Evolutionary conservation across 2,888 invertebrate species (phyloP).

Genomic region (Ectemnius continuus): DNA sequence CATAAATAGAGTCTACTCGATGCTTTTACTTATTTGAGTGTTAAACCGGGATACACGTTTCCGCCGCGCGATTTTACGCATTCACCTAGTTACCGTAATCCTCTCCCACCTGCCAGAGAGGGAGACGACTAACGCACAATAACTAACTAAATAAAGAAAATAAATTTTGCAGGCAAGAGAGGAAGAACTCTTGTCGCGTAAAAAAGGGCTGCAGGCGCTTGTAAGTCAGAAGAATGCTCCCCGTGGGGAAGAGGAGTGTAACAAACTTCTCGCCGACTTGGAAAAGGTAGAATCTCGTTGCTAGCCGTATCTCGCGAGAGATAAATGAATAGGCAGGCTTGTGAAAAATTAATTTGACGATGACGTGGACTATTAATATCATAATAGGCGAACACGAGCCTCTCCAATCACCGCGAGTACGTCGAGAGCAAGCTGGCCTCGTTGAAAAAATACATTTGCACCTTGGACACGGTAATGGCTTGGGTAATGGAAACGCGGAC

Average conservation of each 20-base stretch:
- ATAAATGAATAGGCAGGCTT: no score
- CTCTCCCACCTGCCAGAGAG: background rate
- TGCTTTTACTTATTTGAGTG: constrained; percentile 43
- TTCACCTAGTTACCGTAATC: background rate
- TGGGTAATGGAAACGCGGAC: constrained; percentile 80
- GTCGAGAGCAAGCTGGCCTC: constrained; percentile 81
- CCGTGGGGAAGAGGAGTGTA: constrained; percentile 69
- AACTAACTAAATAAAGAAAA: constrained; percentile 2
- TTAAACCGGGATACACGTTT: constrained; percentile 22
- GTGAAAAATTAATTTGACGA: no score
- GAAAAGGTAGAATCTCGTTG: constrained; percentile 72
- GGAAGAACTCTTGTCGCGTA: constrained; percentile 80
- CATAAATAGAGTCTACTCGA: constrained; percentile 64
- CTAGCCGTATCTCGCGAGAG: no score
- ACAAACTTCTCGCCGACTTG: constrained; percentile 72
- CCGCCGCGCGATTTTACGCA: background rate
- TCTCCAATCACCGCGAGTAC: constrained; percentile 80
- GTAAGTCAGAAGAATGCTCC: constrained; percentile 72
- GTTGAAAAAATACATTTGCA: constrained; percentile 80
- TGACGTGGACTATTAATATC: constrained; percentile 3
- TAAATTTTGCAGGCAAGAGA: constrained; percentile 80
- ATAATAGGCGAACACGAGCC: constrained; percentile 77
- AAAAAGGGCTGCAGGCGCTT: constrained; percentile 79
- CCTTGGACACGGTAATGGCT: constrained; percentile 80
- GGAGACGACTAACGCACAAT: no score